Evolutionary conservation across 2,797 vertebrate genomes (phyloP).

Genomic region (Triplophysa bombifrons): DNA sequence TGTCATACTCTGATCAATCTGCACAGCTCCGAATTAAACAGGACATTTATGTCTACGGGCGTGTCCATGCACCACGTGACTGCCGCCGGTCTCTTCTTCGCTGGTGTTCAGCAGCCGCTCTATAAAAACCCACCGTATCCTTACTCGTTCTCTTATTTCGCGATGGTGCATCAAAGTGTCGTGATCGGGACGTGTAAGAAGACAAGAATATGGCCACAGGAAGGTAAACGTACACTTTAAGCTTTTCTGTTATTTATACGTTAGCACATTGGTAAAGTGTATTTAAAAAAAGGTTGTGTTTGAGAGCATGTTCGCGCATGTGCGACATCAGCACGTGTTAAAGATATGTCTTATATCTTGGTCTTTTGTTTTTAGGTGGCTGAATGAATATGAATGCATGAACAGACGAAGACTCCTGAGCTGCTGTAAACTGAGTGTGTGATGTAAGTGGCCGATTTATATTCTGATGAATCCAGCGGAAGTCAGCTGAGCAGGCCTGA

Average conservation of each 20-base stretch:
- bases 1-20: no score
- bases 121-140: neutral
- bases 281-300: neutral
- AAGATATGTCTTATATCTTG: neutral
- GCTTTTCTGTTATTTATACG: no score
- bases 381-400: neutral
- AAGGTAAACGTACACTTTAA: neutral
- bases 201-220: neutral
- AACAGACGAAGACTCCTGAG: neutral
- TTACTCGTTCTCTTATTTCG: neutral
- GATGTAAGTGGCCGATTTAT: neutral
- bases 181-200: neutral
- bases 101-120: neutral
- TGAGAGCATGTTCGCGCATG: neutral
- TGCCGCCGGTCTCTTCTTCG: neutral
- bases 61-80: neutral
- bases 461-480: conserved; percentile 45
- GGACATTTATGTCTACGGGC: no score
- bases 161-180: rapidly evolving
- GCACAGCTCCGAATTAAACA: no score
- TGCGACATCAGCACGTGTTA: neutral
- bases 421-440: neutral
- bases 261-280: neutral
- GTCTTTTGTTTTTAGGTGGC: neutral
- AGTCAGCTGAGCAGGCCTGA: conserved; percentile 60